These are phyloP conservation scores for Elegia similella DNA, from an alignment of 2,888 invertebrate species.

Conservation along the genomic window DNA sequence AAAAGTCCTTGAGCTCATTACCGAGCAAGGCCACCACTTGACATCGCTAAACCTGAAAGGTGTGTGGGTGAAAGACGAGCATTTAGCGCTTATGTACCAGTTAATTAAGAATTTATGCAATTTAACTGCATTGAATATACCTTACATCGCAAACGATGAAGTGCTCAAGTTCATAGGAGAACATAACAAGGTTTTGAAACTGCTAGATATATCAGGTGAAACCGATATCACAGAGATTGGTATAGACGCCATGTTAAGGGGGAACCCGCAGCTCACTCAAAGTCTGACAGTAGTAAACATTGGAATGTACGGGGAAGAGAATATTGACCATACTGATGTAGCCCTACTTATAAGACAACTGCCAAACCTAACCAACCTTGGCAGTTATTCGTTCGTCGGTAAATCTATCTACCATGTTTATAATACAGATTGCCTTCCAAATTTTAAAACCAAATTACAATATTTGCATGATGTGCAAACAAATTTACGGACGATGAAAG, in stretches of 20 bases:
- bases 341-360: constrained; percentile 83
- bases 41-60: constrained; percentile 86
- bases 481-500: constrained; percentile 79
- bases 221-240: constrained; percentile 85
- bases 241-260: constrained; percentile 79
- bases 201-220: constrained; percentile 86
- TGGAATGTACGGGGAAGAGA: constrained; percentile 86
- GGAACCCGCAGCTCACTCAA: constrained; percentile 76
- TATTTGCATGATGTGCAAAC: constrained; percentile 86
- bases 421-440: constrained; percentile 74
- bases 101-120: constrained; percentile 82
- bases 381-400: constrained; percentile 86
- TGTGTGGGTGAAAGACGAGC: constrained; percentile 87
- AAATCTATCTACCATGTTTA: constrained; percentile 81
- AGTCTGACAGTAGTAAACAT: constrained; percentile 84
- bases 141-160: constrained; percentile 86
- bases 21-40: constrained; percentile 83
- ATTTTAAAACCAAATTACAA: constrained; percentile 83
- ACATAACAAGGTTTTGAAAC: constrained; percentile 78
- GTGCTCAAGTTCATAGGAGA: constrained; percentile 82
- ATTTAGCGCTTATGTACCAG: constrained; percentile 83
- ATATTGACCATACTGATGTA: constrained; percentile 84
- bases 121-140: constrained; percentile 84
- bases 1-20: constrained; percentile 84
- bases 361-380: constrained; percentile 84